Percentiles rank a stretch among this genome's conserved stretches.
Evolutionary conservation across 2,797 vertebrate genomes (phyloP).

Genomic region (Hoplostethus mediterraneus): DNA sequence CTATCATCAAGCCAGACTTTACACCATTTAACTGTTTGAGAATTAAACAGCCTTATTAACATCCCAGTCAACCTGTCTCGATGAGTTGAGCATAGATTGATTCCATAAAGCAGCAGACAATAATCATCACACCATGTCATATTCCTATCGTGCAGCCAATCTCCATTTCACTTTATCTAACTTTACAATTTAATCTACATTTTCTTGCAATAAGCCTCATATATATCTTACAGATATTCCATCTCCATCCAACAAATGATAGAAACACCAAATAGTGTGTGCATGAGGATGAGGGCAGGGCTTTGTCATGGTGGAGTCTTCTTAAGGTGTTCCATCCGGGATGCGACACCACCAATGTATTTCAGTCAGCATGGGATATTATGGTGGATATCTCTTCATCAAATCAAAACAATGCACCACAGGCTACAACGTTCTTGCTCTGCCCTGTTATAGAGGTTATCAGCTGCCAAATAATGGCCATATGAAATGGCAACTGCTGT

Average conservation of each 20-base stretch:
- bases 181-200: conserved; percentile 21
- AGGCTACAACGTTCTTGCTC: not conserved
- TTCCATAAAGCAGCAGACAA: conserved; percentile 47
- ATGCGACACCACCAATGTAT: conserved; percentile 15
- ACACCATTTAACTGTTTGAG: conserved; percentile 42
- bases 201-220: not conserved
- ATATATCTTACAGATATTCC: conserved; percentile 14
- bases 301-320: conserved; percentile 73
- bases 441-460: conserved; percentile 2
- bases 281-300: conserved; percentile 78
- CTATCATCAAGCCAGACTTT: conserved; percentile 47
- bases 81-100: conserved; percentile 49
- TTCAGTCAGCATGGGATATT: not conserved
- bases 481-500: conserved; percentile 13
- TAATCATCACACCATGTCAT: conserved; percentile 26
- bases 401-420: not conserved
- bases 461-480: conserved; percentile 4
- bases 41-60: conserved; percentile 56
- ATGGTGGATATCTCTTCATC: not conserved
- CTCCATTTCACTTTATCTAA: conserved; percentile 7
- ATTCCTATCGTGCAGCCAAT: conserved; percentile 1
- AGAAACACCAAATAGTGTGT: conserved; percentile 67
- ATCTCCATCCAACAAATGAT: conserved; percentile 48
- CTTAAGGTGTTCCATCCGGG: conserved; percentile 75
- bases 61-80: conserved; percentile 43